Evolutionary conservation across 1,140 invertebrate genomes (phyloP).

Genomic region (Calosoma granatense): DNA sequence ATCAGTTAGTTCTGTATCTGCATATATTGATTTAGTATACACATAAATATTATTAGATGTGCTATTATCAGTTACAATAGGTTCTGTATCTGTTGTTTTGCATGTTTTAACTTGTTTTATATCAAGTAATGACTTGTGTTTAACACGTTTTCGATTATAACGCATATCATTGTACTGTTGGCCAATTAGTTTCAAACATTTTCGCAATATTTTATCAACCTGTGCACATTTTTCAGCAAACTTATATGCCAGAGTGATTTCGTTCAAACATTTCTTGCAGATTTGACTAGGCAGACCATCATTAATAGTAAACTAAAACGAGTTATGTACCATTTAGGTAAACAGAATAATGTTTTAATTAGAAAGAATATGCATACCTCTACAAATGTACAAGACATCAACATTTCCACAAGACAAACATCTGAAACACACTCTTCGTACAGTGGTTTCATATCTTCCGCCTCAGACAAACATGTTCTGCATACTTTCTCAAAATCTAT

Average conservation of each 20-base stretch:
- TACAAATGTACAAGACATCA: slow-evolving; percentile 1
- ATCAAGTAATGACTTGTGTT: no score
- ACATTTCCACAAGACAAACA: background rate
- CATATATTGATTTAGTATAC: background rate
- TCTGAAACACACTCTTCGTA: background rate
- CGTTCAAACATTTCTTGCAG: background rate
- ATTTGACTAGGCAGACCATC: slow-evolving; percentile 12
- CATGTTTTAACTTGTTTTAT: background rate
- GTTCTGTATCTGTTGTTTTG: background rate
- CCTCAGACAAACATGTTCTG: background rate
- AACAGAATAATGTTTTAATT: background rate
- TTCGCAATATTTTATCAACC: background rate
- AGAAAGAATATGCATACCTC: background rate
- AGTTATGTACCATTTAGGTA: background rate
- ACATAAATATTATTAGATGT: background rate
- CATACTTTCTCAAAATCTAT: background rate
- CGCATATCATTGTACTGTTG: background rate
- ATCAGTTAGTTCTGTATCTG: background rate
- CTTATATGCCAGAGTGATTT: slow-evolving; percentile 13
- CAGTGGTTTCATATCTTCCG: background rate
- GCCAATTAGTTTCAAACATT: background rate
- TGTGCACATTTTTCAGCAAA: slow-evolving; percentile 13
- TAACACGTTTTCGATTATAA: background rate
- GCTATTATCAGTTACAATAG: background rate
- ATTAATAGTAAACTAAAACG: slow-evolving; percentile 6